Conservation (phyloP, 2,888 invertebrate species). For the Tigriopus californicus region DNA sequence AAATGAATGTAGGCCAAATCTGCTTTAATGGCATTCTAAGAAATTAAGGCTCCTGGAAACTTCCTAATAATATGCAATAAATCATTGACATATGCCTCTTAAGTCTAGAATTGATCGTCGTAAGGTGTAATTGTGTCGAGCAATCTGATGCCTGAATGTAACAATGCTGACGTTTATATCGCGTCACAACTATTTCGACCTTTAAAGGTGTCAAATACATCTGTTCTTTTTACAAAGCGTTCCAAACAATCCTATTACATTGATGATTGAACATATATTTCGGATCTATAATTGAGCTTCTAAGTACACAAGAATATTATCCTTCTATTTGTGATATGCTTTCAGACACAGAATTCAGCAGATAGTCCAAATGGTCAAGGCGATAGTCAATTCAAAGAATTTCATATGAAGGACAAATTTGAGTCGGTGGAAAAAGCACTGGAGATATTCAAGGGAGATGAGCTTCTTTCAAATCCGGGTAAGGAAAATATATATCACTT, state of each 20-base stretch:
- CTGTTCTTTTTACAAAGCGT: background rate
- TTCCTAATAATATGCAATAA: too few species aligned
- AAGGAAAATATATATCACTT: conserved; percentile 12
- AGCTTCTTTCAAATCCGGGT: conserved; percentile 34
- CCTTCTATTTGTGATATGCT: too few species aligned
- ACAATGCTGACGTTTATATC: background rate
- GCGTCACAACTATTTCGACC: background rate
- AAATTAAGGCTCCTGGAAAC: too few species aligned
- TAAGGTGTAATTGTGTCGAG: background rate
- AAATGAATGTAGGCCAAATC: too few species aligned
- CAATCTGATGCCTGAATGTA: conserved; percentile 13
- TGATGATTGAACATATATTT: too few species aligned
- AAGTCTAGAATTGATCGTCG: too few species aligned
- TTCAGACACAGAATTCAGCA: conserved; percentile 17
- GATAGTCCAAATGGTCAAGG: conserved; percentile 17
- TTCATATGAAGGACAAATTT: conserved; percentile 29
- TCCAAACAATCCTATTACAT: too few species aligned
- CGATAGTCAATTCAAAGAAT: conserved; percentile 27
- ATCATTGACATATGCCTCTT: too few species aligned
- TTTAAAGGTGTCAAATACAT: background rate
- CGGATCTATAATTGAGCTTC: too few species aligned
- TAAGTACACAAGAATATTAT: too few species aligned
- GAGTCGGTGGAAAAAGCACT: conserved; percentile 29
- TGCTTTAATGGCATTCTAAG: too few species aligned
- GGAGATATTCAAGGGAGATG: conserved; percentile 36